Percentiles rank a stretch among this genome's conserved stretches.
Evolutionary conservation across 2,797 vertebrate species (phyloP).

Genomic region (Myripristis murdjan): DNA sequence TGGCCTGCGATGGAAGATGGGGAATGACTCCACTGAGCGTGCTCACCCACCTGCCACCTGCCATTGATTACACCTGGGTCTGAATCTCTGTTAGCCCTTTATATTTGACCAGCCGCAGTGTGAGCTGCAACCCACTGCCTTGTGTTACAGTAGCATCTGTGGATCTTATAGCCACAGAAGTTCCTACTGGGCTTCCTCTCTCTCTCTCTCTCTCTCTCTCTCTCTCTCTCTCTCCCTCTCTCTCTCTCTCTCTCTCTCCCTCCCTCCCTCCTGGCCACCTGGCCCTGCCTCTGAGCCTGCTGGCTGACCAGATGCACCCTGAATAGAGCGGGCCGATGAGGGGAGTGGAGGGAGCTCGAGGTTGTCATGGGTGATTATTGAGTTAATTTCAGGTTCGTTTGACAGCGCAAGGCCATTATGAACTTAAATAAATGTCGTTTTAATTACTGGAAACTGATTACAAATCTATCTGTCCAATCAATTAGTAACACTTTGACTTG

Average conservation of each 20-base stretch:
- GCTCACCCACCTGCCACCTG: constrained; percentile 23
- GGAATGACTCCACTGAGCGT: constrained; percentile 3
- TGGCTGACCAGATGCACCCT: constrained; percentile 85
- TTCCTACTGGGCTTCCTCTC: constrained; percentile 35
- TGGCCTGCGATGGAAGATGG: neutral
- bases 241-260: constrained; percentile 25
- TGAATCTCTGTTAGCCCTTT: constrained; percentile 8
- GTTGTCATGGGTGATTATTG: constrained; percentile 63
- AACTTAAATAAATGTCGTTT: neutral
- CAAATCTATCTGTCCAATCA: neutral
- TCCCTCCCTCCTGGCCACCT: constrained; percentile 71
- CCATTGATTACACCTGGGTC: constrained; percentile 33
- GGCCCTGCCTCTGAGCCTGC: constrained; percentile 81
- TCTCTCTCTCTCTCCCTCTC: constrained; percentile 36
- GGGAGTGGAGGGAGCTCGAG: constrained; percentile 56
- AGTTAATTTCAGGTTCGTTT: constrained; percentile 40
- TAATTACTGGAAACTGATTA: constrained; percentile 1
- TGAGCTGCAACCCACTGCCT: constrained; percentile 36
- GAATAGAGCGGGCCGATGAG: constrained; percentile 68
- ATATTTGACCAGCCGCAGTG: constrained; percentile 24
- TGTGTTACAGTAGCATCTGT: constrained; percentile 47
- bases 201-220: neutral
- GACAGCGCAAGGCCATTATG: constrained; percentile 8
- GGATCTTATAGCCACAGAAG: constrained; percentile 56
- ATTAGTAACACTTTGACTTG: neutral